Evolutionary conservation across 2,888 invertebrate genomes (phyloP), one percentile per base, ranked within the genome.

Genomic region (Drosophila atripex): DNA sequence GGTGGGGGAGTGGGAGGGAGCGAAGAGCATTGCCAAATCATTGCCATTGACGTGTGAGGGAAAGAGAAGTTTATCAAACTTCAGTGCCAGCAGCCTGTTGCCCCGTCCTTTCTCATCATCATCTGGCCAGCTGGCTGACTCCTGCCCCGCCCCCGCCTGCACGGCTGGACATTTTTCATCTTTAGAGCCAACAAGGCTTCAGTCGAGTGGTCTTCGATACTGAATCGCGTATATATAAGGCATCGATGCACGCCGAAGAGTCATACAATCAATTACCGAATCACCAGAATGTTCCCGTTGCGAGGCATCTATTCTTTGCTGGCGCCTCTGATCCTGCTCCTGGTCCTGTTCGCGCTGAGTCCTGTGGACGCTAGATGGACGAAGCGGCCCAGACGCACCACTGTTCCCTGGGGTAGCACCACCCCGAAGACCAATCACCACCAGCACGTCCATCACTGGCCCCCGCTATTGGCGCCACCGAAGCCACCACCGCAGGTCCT

Each of bases 251-350:
- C 35, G n/a, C 14, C 12, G 50, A 61, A 41, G 35, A 52, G 56
- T 18, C 65, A 64, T 68, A 68, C 64, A 71, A 87, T 86, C 89
- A 87, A 87, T 86, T 80, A 80, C 68, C 51, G 53, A 79, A 72
- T n/a, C 57, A 55, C 49, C 71, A 70, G 32, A 38, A 70, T 70
- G 63, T 16, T 21, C n/a, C 12, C n/a, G 12, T 9, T 41, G 9
- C 35, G 28, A 18, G 9, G 9, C 8, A 12, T 32, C 47, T 16
- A 38, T 18, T 25, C 49, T 18, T 9, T 14, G 45, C 39, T 6
- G 16, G 18, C 6, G 0, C 23, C 25, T 0, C 14, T 66, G 16
- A 1, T 32, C n/a, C n/a, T 47, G 12, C 21, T 16, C 39, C 8
- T 49, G 14, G 28, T 41, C 21, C 43, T 63, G 21, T 9, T 49